Evolutionary conservation across 2,113 vertebrate genomes (phyloP).

Genomic region (Oostethus manadensis): DNA sequence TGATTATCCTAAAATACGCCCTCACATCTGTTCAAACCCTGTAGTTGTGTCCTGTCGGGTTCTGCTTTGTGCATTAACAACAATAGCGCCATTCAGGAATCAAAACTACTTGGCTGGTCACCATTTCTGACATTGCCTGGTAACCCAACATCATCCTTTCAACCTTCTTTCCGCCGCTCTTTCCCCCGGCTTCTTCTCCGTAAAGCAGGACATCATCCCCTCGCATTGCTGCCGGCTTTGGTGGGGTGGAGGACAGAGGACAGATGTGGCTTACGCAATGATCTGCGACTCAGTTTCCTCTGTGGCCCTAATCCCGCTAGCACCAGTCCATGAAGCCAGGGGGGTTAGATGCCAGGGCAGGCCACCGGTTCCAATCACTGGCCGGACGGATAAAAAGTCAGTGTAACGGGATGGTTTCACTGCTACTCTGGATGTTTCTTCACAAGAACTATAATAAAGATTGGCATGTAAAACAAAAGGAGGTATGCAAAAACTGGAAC

Average conservation of each 20-base stretch:
- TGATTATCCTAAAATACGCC: too few relatives aligned
- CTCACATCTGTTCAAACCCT: neutral
- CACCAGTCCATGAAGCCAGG: slow-evolving; percentile 18
- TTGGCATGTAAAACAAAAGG: neutral
- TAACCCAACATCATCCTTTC: slow-evolving; percentile 3
- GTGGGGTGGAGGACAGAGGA: slow-evolving; percentile 25
- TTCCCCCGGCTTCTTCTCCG: slow-evolving; percentile 8
- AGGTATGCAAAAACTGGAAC: neutral
- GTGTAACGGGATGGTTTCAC: neutral
- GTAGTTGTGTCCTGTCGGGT: neutral
- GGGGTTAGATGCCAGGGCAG: neutral
- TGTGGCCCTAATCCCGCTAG: slow-evolving; percentile 43
- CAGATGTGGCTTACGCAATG: slow-evolving; percentile 57
- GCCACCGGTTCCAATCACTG: neutral
- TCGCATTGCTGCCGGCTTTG: slow-evolving; percentile 21
- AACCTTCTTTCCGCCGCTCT: neutral
- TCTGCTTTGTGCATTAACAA: neutral
- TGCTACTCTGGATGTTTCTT: neutral
- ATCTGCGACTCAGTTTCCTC: slow-evolving; percentile 43
- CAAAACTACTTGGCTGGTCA: slow-evolving; percentile 13
- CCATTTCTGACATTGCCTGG: neutral
- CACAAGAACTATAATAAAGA: neutral
- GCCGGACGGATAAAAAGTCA: neutral
- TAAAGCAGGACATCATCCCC: slow-evolving; percentile 13
- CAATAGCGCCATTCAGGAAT: neutral